Base-by-base conservation (phyloP, 2,888 invertebrate genomes). In the Brenthis ino region DNA sequence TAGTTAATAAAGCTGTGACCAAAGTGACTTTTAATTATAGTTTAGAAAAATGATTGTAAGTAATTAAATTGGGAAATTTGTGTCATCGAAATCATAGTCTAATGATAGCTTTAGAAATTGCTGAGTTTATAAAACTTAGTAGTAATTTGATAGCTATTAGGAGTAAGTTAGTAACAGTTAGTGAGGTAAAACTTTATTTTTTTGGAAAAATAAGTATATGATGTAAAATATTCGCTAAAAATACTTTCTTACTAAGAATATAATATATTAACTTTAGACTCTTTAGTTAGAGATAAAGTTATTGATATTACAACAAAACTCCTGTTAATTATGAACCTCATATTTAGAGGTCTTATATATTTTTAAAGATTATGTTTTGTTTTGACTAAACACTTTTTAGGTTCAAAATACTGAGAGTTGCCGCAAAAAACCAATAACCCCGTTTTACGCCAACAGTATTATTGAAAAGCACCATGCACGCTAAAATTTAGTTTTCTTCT, bases 371-470 rank as follows among this genome's bases (percentile, higher is more conserved):
- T 51, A 8, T 61, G 33, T 51, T 61, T 61, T 33, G 16, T 51
- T 61, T 61, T 50, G 64, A 65, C 47, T 64, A 58, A 56, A 58
- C 50, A 47, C 54, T 64, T 64, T 50, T 71, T 28, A 64, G 67
- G 67, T 71, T 68, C 64, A 72, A 69, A 72, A 72, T 73, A 66
- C 71, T 64, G 67, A 74, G 70, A 72, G 73, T 63, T 66, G 56
- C 61, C 53, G 81, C 82, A 85, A 87, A 86, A 87, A 86, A 84
- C 84, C 88, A 87, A 89, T 86, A 85, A 83, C 80, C 79, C 77
- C 78, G 82, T 83, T 87, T 85, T 83, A 84, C 81, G 80, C 86
- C 80, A 81, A 79, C 80, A 84, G 80, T 86, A 89, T 86, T 89
- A 88, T 89, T 87, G 86, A 89, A 89, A 87, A 85, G 82, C 82